Conservation (phyloP, 2,113 vertebrate species). For the Gopherus flavomarginatus region DNA sequence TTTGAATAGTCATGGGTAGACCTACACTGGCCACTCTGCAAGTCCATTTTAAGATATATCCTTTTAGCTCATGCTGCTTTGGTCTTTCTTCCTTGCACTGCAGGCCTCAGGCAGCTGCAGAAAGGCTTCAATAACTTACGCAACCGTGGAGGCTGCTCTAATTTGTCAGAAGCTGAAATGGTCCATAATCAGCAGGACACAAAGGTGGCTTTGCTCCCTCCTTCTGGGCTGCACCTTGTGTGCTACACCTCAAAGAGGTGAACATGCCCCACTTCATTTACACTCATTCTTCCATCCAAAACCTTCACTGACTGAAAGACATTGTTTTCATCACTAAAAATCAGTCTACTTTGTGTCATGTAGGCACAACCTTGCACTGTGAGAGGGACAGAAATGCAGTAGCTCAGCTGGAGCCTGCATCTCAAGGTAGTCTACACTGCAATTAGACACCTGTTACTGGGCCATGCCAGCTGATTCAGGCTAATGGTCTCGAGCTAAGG, state of each 20-base stretch:
- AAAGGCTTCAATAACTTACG: not conserved
- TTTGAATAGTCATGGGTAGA: not conserved
- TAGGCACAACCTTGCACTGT: not conserved
- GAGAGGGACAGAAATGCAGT: not conserved
- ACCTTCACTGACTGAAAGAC: not conserved
- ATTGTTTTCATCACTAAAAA: not conserved
- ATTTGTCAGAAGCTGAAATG: not conserved
- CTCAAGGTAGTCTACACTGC: not conserved
- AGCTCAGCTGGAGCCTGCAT: not conserved
- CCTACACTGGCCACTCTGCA: not conserved
- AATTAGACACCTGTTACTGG: not conserved
- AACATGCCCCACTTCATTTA: not conserved
- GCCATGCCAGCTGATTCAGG: not conserved
- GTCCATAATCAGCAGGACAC: not conserved
- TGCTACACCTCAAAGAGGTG: not conserved
- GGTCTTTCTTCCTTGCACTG: not conserved
- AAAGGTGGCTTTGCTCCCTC: not conserved
- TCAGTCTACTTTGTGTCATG: not conserved
- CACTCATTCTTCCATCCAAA: not conserved
- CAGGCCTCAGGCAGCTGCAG: not conserved
- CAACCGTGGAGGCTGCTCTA: not conserved
- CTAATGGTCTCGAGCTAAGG: not conserved
- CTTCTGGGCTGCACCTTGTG: not conserved
- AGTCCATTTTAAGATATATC: not conserved
- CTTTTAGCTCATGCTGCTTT: not conserved